A percentile compares a stretch with the other conserved stretches of the same genome.
Evolutionary conservation across 1,140 invertebrate species (phyloP).

Genomic region (Bombus soroeensis): DNA sequence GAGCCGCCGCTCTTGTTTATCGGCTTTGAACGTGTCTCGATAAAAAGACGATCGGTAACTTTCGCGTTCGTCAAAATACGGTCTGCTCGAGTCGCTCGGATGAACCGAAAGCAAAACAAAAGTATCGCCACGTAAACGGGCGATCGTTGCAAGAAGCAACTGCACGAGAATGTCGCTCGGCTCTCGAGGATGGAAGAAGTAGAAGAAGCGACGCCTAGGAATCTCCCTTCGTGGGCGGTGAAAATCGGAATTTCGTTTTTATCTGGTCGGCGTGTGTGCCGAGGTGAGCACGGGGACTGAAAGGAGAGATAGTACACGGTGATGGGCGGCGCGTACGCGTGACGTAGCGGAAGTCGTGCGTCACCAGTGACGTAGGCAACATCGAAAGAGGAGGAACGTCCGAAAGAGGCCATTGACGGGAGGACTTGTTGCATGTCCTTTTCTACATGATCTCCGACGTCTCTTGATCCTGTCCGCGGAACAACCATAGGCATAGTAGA

Average conservation of each 20-base stretch:
- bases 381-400: conserved; percentile 70
- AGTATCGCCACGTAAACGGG: background rate
- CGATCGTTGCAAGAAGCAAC: background rate
- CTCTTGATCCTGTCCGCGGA: background rate
- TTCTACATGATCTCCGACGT: conserved; percentile 59
- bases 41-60: background rate
- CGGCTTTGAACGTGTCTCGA: background rate
- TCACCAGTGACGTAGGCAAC: conserved; percentile 77
- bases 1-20: background rate
- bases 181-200: background rate
- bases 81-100: too few relatives aligned
- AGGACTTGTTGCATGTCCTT: conserved; percentile 78
- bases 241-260: conserved; percentile 34
- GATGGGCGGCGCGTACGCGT: conserved; percentile 68
- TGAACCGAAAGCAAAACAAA: background rate
- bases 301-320: background rate
- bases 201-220: background rate
- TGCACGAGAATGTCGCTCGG: background rate
- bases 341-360: conserved; percentile 78
- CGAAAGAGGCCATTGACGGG: conserved; percentile 74
- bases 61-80: background rate
- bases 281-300: background rate
- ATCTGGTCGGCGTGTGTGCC: background rate
- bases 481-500: background rate
- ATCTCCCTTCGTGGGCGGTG: conserved; percentile 9